Base-by-base conservation (phyloP, 2,888 invertebrate genomes). In the Eulithis testata region DNA sequence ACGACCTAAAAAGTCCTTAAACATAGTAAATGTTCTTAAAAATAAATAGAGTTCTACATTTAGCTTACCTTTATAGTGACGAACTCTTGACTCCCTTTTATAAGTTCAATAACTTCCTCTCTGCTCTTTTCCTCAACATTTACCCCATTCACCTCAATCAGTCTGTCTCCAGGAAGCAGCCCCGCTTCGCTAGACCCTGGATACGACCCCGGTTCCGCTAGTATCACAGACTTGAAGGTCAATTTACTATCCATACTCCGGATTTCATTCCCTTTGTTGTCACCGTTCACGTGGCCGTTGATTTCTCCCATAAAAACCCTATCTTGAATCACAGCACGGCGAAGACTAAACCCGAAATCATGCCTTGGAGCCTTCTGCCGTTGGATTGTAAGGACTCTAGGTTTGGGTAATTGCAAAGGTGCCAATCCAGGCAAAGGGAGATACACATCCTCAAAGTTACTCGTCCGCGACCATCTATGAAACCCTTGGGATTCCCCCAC, bases 51-150 rank as follows among this genome's bases (percentile, higher is more conserved):
- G 45, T n/a, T 50, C 3, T 31, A 11, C 40, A 40, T 21, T 43
- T 70, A 47, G 87, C 94, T 89, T 86, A 97, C 97, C 96, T 97
- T 97, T 63, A 99, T 95, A 54, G 95, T 95, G 69, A 98, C 97
- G 75, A 94, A 95, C 78, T 96, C 96, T 62, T 96, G 96, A 72
- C 97, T 97, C 70, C 97, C 95, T 79, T 97, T 96, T 77, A 99
- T 98, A 83, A 99, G 95, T 85, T 98, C 98, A 75, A 98, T 98
- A 71, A 99, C 97, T 79, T 98, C 97, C 85, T 99, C 98, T 60
- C 99, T 94, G 58, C 96, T 95, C 81, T 96, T 95, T 62, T 96
- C 97, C 83, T 97, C 97, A 0, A 99, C 98, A 69, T 96, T 95
- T 36, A 96, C 94, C 36, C 96, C 96, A 83, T 99, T 98, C 43